A percentile compares a stretch with the other conserved stretches of the same genome.
phyloP scores from a whole-genome alignment of 2,113 vertebrate species.

The Columbina picui region DNA sequence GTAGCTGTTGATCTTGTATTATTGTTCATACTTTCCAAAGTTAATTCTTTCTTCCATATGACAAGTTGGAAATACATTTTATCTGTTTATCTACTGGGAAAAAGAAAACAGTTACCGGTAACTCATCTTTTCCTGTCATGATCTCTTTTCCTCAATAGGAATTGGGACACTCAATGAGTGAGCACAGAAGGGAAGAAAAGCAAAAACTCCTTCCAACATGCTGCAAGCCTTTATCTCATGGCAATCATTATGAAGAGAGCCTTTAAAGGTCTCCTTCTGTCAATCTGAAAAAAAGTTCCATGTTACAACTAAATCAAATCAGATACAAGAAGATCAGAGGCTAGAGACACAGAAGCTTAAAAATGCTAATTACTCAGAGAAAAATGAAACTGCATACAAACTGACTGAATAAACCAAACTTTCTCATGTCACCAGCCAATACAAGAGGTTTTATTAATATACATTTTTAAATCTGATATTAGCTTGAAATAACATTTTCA shows the following conservation, averaged over 20 bases:
- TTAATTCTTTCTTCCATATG: neutral
- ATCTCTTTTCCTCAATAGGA: neutral
- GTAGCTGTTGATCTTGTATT: neutral
- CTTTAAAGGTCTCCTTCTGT: neutral
- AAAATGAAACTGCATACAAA: neutral
- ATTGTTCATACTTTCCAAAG: neutral
- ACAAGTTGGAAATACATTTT: neutral
- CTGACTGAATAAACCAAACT: neutral
- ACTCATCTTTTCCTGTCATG: neutral
- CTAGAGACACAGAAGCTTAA: neutral
- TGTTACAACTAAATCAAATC: neutral
- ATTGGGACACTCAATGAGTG: neutral
- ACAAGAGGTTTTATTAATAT: neutral
- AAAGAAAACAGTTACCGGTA: neutral
- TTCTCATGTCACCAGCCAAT: neutral
- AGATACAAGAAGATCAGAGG: neutral
- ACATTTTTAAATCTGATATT: constrained; percentile 7
- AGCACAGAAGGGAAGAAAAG: neutral
- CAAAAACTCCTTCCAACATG: neutral
- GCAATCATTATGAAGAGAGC: neutral
- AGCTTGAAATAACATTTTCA: constrained; percentile 25
- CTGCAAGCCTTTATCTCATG: neutral
- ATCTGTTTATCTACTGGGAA: neutral
- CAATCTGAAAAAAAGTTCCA: neutral
- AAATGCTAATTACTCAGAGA: neutral